Evolutionary conservation across 2,113 vertebrate genomes (phyloP).

Genomic region (Apteryx owenii): DNA sequence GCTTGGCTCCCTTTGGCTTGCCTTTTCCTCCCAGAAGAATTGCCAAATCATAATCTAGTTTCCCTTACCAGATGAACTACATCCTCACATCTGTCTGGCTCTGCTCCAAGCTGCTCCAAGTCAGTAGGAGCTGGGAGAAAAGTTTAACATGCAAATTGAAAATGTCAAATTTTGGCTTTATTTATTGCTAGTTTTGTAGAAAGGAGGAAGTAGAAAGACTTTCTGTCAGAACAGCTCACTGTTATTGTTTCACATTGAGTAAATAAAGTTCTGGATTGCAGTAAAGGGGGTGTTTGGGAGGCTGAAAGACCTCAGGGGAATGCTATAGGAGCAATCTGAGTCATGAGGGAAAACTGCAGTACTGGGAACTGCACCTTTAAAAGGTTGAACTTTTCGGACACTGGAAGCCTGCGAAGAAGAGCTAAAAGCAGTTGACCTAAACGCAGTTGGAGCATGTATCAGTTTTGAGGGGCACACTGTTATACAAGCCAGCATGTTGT

Average conservation of each 20-base stretch:
- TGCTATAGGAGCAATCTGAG: neutral
- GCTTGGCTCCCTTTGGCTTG: constrained; percentile 33
- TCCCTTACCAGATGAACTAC: constrained; percentile 56
- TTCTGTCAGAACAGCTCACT: constrained; percentile 21
- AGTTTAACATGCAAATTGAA: constrained; percentile 57
- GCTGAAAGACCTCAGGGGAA: neutral
- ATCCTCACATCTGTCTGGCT: constrained; percentile 66
- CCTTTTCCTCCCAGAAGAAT: constrained; percentile 48
- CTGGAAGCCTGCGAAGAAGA: neutral
- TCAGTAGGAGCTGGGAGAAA: constrained; percentile 47
- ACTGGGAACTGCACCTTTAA: neutral
- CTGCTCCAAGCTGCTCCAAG: constrained; percentile 27
- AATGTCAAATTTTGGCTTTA: constrained; percentile 57
- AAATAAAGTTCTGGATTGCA: constrained; percentile 2
- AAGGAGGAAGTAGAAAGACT: constrained; percentile 20
- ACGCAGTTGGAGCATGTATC: neutral
- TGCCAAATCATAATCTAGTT: constrained; percentile 44
- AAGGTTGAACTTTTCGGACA: neutral
- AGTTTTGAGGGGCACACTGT: neutral
- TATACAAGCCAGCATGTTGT: neutral
- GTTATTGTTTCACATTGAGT: neutral
- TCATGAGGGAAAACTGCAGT: neutral
- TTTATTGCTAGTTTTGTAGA: constrained; percentile 47
- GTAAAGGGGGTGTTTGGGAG: neutral
- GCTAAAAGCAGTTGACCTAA: neutral